A percentile compares a stretch with the other conserved stretches of the same genome.
These are phyloP conservation scores for Merops nubicus DNA, from an alignment of 2,113 vertebrate species.

Conservation along the genomic window DNA sequence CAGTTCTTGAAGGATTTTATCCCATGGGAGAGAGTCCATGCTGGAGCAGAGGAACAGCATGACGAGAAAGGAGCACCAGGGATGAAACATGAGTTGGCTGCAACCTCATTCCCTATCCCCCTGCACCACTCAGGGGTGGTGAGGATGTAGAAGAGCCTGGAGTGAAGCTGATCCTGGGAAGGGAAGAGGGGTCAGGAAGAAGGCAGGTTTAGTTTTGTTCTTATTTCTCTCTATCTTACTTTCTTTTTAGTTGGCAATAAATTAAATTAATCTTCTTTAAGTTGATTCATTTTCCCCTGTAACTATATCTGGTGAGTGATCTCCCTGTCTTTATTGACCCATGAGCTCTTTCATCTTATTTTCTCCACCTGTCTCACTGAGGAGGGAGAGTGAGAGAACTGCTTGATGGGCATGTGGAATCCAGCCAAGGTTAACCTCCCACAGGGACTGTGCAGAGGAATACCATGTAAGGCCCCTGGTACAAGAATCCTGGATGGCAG, in stretches of 20 bases:
- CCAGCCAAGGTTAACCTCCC: background rate
- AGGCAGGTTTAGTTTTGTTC: background rate
- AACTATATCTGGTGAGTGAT: background rate
- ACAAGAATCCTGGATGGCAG: background rate
- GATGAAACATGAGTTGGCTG: background rate
- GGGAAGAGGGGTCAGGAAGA: background rate
- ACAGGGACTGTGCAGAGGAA: background rate
- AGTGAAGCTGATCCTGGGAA: background rate
- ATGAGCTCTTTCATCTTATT: background rate
- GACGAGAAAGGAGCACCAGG: background rate
- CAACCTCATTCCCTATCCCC: background rate
- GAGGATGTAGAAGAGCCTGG: background rate
- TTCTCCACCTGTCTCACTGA: background rate
- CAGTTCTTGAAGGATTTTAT: background rate
- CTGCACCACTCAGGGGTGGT: accelerated
- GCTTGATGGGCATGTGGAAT: background rate
- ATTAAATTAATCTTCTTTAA: background rate
- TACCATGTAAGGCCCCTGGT: background rate
- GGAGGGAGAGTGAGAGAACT: background rate
- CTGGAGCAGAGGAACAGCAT: background rate
- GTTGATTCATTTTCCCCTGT: accelerated
- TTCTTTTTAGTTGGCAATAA: background rate
- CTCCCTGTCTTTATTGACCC: background rate
- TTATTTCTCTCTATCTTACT: background rate
- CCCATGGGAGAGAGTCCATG: background rate